phyloP scores from a whole-genome alignment of 1,140 invertebrate species.

The Laodelphax striatellus region DNA sequence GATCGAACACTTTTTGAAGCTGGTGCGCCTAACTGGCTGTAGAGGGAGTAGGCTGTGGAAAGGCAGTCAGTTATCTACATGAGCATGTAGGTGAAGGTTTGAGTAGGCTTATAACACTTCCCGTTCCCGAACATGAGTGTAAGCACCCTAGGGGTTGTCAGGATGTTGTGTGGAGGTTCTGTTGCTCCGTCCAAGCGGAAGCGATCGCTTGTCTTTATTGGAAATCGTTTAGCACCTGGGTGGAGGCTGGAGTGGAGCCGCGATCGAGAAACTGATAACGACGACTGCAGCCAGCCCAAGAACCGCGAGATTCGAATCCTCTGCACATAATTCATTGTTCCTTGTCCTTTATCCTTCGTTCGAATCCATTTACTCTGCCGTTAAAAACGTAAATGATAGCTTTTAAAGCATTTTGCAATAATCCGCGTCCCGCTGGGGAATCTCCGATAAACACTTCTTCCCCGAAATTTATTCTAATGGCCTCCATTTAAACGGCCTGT shows the following conservation, averaged over 20 bases:
- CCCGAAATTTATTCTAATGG: slow-evolving; percentile 3
- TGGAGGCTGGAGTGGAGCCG: background rate
- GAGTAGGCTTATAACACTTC: too few relatives aligned
- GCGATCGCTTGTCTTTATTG: background rate
- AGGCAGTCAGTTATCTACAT: too few relatives aligned
- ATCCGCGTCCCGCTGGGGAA: background rate
- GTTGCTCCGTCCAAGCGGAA: too few relatives aligned
- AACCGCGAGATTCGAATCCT: background rate
- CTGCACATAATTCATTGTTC: background rate
- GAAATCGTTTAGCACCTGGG: background rate
- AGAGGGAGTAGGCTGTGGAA: too few relatives aligned
- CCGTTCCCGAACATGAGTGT: too few relatives aligned
- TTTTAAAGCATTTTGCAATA: slow-evolving; percentile 4
- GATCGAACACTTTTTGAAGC: too few relatives aligned
- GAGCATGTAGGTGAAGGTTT: too few relatives aligned
- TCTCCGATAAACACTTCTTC: slow-evolving; percentile 3
- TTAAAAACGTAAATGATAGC: slow-evolving; percentile 3
- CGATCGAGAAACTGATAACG: background rate
- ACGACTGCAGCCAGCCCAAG: too few relatives aligned
- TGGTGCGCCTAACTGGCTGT: too few relatives aligned
- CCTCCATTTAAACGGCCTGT: slow-evolving; percentile 1
- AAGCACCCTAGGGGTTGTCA: too few relatives aligned
- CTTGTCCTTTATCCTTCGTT: background rate
- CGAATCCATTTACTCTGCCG: slow-evolving; percentile 2
- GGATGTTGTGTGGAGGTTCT: too few relatives aligned